These are phyloP conservation scores for Sebastes steindachneri DNA, from an alignment of 2,797 vertebrate species.

Conservation along the genomic window DNA sequence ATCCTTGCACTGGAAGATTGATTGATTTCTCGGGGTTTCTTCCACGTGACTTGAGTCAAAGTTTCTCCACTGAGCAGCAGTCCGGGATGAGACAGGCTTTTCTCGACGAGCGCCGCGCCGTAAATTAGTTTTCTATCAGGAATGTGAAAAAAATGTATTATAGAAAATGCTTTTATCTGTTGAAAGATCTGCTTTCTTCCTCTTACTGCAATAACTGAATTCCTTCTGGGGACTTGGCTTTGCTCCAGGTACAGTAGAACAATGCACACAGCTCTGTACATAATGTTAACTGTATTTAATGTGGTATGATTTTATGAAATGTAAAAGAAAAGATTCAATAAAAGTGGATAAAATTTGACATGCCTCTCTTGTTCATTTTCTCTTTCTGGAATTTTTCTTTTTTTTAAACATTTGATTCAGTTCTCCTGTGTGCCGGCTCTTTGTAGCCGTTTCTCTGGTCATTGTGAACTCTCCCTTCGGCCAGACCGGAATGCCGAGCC, in stretches of 20 bases:
- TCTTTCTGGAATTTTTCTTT: not conserved
- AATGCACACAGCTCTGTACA: slow-evolving; percentile 27
- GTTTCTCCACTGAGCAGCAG: slow-evolving; percentile 74
- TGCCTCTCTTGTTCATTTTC: slow-evolving; percentile 24
- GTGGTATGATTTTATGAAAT: slow-evolving; percentile 22
- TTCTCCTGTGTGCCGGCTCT: slow-evolving; percentile 38
- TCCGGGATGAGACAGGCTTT: not conserved
- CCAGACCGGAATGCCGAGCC: slow-evolving; percentile 80
- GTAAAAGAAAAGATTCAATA: slow-evolving; percentile 51
- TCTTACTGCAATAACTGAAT: slow-evolving; percentile 59
- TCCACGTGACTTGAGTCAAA: slow-evolving; percentile 78
- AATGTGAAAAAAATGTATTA: slow-evolving; percentile 7
- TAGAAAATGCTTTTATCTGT: slow-evolving; percentile 19
- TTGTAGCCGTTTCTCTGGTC: slow-evolving; percentile 58
- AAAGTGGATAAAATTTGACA: slow-evolving; percentile 26
- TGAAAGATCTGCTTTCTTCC: slow-evolving; percentile 31
- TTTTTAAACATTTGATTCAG: not conserved
- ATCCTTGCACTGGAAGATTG: slow-evolving; percentile 80
- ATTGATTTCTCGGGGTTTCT: slow-evolving; percentile 62
- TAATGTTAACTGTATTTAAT: slow-evolving; percentile 7
- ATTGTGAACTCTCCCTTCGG: slow-evolving; percentile 72
- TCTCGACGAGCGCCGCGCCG: not conserved
- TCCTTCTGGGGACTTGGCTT: slow-evolving; percentile 44
- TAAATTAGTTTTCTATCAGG: slow-evolving; percentile 20
- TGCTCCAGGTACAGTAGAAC: slow-evolving; percentile 37